Percentiles rank a stretch among this genome's conserved stretches.
Evolutionary conservation across 2,888 invertebrate species (phyloP).

Genomic region (Rotaria sp.): DNA sequence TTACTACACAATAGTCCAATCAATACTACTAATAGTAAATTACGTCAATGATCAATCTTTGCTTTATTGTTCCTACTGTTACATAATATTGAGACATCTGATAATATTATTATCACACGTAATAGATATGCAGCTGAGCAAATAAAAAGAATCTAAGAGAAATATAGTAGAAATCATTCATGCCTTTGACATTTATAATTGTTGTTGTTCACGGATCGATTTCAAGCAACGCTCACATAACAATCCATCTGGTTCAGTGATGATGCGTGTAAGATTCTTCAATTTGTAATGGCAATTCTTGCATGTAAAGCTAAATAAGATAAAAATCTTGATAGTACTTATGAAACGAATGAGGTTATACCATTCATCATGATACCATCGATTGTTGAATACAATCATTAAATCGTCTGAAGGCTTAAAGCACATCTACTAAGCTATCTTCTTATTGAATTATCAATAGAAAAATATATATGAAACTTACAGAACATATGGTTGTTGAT

Average conservation of each 20-base stretch:
- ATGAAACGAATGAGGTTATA: neutral
- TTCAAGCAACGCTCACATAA: neutral
- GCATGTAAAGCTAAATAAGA: neutral
- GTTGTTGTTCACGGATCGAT: neutral
- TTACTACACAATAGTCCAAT: no score
- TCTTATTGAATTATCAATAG: neutral
- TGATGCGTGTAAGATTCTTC: neutral
- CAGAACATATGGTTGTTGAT: neutral
- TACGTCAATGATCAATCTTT: neutral
- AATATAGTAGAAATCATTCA: neutral
- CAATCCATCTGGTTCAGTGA: neutral
- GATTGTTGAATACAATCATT: neutral
- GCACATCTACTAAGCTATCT: neutral
- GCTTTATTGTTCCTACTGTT: neutral
- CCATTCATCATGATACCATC: slow-evolving; percentile 14
- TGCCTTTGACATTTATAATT: neutral
- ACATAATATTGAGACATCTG: neutral
- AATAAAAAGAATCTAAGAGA: neutral
- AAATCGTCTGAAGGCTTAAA: neutral
- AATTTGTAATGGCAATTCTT: neutral
- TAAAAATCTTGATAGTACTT: no score
- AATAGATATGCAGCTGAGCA: neutral
- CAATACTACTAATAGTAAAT: neutral
- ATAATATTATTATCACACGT: neutral
- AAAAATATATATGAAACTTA: neutral